Conservation (phyloP, 2,113 vertebrate genomes). For the Athene cunicularia region DNA sequence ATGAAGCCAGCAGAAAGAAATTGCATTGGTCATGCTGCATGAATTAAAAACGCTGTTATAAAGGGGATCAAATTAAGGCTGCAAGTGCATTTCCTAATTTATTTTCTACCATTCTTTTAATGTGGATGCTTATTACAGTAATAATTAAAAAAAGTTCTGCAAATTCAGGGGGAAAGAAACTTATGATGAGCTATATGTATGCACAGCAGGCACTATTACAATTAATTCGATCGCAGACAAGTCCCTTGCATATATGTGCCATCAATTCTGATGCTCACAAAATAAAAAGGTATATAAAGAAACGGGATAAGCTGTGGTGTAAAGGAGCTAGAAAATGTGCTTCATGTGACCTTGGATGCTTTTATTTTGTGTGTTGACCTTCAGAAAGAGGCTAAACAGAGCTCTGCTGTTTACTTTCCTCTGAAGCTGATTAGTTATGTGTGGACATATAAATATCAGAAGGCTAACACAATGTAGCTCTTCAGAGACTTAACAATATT, state of each 20-base stretch:
- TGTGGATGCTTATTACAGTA: background rate
- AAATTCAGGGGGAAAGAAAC: constrained; percentile 5
- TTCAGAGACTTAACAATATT: constrained; percentile 34
- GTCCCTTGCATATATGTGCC: background rate
- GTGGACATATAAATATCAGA: constrained; percentile 57
- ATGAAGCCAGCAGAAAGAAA: background rate
- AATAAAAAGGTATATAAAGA: background rate
- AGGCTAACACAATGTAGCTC: constrained; percentile 8
- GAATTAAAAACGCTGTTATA: background rate
- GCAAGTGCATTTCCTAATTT: constrained; percentile 4
- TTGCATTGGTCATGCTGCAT: background rate
- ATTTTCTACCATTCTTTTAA: background rate
- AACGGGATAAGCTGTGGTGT: background rate
- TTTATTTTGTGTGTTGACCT: constrained; percentile 19
- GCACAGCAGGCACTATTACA: background rate
- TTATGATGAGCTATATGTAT: background rate
- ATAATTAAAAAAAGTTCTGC: background rate
- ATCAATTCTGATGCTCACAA: background rate
- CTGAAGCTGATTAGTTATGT: constrained; percentile 2
- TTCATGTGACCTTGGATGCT: constrained; percentile 32
- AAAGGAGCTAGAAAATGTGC: background rate
- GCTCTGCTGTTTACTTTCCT: constrained; percentile 27
- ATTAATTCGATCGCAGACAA: background rate
- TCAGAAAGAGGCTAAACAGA: constrained; percentile 32
- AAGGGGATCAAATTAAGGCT: background rate